Base-by-base conservation (phyloP, 1,140 invertebrate genomes). In the Capitella teleta region DNA sequence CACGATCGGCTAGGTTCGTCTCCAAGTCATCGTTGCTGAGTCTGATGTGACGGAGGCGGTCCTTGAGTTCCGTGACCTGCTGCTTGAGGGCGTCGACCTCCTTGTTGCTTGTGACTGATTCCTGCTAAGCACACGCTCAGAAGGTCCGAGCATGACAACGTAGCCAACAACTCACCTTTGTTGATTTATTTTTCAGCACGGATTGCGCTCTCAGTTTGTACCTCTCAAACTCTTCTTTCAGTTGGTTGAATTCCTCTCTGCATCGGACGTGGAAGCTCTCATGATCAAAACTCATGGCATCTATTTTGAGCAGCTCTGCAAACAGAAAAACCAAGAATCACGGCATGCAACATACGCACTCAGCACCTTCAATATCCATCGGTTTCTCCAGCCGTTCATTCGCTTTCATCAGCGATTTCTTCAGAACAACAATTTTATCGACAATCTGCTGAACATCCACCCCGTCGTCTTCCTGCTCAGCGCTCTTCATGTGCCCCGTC, bases 21-120 rank as follows among this genome's bases (percentile, higher is more conserved):
- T 76, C 68, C 57, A 85, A 80, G 37, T 77, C 76, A 57, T 79
- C 73, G 36, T 74, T 52, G 28, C 68, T 59, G 5, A 57, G 10
- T 36, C 55, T 63, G 18, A 55, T 36, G 30, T 47, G 53, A 45
- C 52, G 59, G 26, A 58, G 47, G 28, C 57, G 63, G 8, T 73
- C 63, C 36, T 66, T 55, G 14, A 74, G 48, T 28, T 73, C 66
- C 25, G 52, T 51, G 12, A 73, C 44, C 52, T 70, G 70, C 10
- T 60, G 53, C 51, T 67, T 66, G 23, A 73, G 49, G 3, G 58
- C 32, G 8, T 72, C 69, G 23, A 63, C 53, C 45, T 72, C 70
- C 54, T 66, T 64, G 16, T 57, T 57, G n/a, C 51, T 38, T 19
- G 57, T n/a, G 16, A 19, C 49, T 34, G 41, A 55, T 24, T 70